Percentiles rank a stretch among this genome's conserved stretches.
These are phyloP conservation scores for Struthidea cinerea DNA, from an alignment of 2,113 vertebrate genomes.

Conservation along the genomic window DNA sequence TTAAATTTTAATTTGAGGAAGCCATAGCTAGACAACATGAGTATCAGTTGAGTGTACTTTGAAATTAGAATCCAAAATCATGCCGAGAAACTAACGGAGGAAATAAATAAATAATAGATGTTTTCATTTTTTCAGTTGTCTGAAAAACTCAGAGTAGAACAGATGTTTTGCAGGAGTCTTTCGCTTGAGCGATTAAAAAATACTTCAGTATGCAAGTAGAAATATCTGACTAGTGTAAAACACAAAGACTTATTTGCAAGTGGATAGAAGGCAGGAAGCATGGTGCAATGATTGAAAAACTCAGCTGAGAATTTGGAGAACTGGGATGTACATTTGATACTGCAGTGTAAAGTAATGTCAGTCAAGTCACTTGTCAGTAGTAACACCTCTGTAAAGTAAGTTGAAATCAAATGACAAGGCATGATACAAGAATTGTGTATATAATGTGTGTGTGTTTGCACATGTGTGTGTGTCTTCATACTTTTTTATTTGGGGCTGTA, in stretches of 20 bases:
- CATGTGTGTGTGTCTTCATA: constrained; percentile 1
- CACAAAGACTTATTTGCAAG: not conserved
- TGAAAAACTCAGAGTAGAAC: not conserved
- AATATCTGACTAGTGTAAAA: not conserved
- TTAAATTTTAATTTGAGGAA: not conserved
- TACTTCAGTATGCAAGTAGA: not conserved
- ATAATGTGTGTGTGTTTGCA: constrained; percentile 36
- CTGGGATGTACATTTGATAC: not conserved
- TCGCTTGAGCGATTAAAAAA: not conserved
- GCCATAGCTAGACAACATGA: not conserved
- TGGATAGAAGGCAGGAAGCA: not conserved
- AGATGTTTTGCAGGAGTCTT: not conserved
- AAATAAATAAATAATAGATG: not conserved
- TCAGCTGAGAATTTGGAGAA: not conserved
- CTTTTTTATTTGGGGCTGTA: not conserved
- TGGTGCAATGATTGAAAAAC: not conserved
- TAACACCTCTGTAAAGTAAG: not conserved
- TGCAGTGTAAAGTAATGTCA: not conserved
- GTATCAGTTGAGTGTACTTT: not conserved
- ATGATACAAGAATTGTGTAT: not conserved
- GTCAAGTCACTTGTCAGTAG: not conserved
- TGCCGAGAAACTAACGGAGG: not conserved
- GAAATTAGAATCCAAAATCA: not conserved
- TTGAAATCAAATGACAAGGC: not conserved
- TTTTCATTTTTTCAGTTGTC: not conserved